phyloP scores from a whole-genome alignment of 2,888 invertebrate species.

The Brachycybe producta region DNA sequence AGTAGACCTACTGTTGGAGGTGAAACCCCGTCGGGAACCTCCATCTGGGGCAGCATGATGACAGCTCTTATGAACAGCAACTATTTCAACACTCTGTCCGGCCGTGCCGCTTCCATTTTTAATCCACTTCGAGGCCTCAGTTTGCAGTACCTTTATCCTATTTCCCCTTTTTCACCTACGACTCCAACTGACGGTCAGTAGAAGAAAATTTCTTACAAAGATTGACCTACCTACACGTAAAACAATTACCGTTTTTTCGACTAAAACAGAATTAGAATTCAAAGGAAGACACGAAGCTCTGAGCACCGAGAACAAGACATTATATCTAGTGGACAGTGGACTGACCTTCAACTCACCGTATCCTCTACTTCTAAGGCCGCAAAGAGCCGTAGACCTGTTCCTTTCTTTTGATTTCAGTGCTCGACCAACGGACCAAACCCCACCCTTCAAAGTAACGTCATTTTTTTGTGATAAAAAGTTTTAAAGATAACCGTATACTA shows the following conservation, averaged over 20 bases:
- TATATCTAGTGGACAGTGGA: conserved; percentile 38
- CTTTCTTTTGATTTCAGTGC: conserved; percentile 38
- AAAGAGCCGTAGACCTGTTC: conserved; percentile 36
- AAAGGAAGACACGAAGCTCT: conserved; percentile 35
- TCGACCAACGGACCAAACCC: conserved; percentile 31
- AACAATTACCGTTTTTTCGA: neutral
- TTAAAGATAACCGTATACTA: too few relatives aligned
- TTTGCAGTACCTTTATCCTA: conserved; percentile 32
- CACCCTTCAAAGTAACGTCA: conserved; percentile 34
- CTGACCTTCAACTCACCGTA: conserved; percentile 39
- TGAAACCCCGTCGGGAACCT: conserved; percentile 16
- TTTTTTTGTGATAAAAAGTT: too few relatives aligned
- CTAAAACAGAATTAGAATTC: conserved; percentile 29
- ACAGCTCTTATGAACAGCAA: conserved; percentile 28
- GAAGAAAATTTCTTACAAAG: neutral
- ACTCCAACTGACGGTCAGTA: conserved; percentile 22
- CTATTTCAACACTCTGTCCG: conserved; percentile 33
- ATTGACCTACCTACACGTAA: neutral
- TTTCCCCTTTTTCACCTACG: conserved; percentile 34
- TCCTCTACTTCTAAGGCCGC: conserved; percentile 36
- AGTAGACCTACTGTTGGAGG: too few relatives aligned
- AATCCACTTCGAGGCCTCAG: conserved; percentile 37
- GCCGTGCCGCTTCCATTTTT: conserved; percentile 37
- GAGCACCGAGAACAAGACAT: conserved; percentile 33
- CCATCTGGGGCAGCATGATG: conserved; percentile 25